Evolutionary conservation across 2,797 vertebrate species (phyloP).

Genomic region (Naso thynnoides): DNA sequence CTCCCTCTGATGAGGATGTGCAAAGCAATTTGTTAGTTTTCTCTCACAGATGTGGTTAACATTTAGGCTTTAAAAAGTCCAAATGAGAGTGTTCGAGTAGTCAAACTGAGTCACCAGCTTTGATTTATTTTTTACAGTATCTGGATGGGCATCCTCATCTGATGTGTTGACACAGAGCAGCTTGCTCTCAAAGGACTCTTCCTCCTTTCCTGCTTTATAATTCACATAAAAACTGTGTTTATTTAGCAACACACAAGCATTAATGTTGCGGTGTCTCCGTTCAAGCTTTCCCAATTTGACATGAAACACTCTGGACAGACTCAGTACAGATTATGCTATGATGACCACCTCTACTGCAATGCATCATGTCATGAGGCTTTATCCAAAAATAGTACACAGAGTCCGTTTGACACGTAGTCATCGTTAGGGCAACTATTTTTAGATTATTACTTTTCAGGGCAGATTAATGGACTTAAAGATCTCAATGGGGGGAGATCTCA

Average conservation of each 20-base stretch:
- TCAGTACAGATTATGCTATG: slow-evolving; percentile 49
- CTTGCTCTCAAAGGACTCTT: slow-evolving; percentile 3
- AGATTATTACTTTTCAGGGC: slow-evolving; percentile 42
- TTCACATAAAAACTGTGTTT: slow-evolving; percentile 22
- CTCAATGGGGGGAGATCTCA: slow-evolving; percentile 36
- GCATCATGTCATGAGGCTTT: slow-evolving; percentile 48
- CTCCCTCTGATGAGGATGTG: slow-evolving; percentile 52
- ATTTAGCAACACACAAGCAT: slow-evolving; percentile 8
- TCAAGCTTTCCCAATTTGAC: slow-evolving; percentile 39
- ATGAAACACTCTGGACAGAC: slow-evolving; percentile 37
- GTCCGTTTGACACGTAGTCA: slow-evolving; percentile 45
- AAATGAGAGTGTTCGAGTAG: slow-evolving; percentile 54
- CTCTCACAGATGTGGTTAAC: slow-evolving; percentile 54
- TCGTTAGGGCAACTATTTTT: slow-evolving; percentile 57
- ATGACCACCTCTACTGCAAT: slow-evolving; percentile 51
- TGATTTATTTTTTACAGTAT: slow-evolving; percentile 47
- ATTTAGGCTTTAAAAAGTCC: slow-evolving; percentile 47
- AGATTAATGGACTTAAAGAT: slow-evolving; percentile 64
- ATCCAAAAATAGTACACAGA: slow-evolving; percentile 54
- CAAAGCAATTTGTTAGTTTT: slow-evolving; percentile 63
- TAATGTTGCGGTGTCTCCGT: slow-evolving; percentile 25
- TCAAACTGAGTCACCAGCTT: slow-evolving; percentile 52
- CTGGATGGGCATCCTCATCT: slow-evolving; percentile 35
- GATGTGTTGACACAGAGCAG: slow-evolving; percentile 4
- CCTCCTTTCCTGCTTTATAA: neutral